A percentile compares a stretch with the other conserved stretches of the same genome.
phyloP scores from a whole-genome alignment of 2,888 invertebrate species.

The Oegoconia quadripuncta region DNA sequence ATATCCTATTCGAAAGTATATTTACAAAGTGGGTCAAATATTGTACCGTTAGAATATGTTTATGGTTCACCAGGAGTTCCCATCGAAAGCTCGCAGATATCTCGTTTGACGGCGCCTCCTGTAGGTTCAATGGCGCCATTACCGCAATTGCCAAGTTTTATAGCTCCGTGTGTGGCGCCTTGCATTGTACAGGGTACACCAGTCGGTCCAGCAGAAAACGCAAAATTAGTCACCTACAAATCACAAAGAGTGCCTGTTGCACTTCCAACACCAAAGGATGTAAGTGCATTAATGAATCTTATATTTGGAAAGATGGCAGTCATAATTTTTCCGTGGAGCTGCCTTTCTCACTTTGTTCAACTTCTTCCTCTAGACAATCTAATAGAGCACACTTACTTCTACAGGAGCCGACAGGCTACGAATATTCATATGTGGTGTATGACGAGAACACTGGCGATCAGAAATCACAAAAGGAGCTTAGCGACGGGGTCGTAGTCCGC shows the following conservation, averaged over 20 bases:
- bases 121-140: slow-evolving; percentile 34
- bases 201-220: slow-evolving; percentile 35
- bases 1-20: slow-evolving; percentile 58
- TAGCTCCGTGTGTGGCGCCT: slow-evolving; percentile 53
- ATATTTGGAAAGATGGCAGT: too few species aligned
- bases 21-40: slow-evolving; percentile 45
- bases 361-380: too few species aligned
- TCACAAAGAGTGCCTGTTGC: slow-evolving; percentile 46
- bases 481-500: slow-evolving; percentile 73
- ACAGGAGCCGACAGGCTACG: slow-evolving; percentile 48
- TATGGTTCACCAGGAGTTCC: slow-evolving; percentile 46
- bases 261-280: slow-evolving; percentile 41
- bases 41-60: slow-evolving; percentile 40
- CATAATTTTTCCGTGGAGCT: too few species aligned
- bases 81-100: slow-evolving; percentile 34
- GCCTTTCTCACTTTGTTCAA: too few species aligned
- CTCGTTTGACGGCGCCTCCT: slow-evolving; percentile 42
- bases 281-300: slow-evolving; percentile 27
- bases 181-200: slow-evolving; percentile 48
- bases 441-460: slow-evolving; percentile 77
- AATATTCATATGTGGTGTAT: slow-evolving; percentile 75
- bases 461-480: slow-evolving; percentile 71
- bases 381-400: too few species aligned
- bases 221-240: slow-evolving; percentile 47
- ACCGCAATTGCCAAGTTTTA: slow-evolving; percentile 32